Evolutionary conservation across 1,140 invertebrate species (phyloP).

Genomic region (Lepidurus arcticus): DNA sequence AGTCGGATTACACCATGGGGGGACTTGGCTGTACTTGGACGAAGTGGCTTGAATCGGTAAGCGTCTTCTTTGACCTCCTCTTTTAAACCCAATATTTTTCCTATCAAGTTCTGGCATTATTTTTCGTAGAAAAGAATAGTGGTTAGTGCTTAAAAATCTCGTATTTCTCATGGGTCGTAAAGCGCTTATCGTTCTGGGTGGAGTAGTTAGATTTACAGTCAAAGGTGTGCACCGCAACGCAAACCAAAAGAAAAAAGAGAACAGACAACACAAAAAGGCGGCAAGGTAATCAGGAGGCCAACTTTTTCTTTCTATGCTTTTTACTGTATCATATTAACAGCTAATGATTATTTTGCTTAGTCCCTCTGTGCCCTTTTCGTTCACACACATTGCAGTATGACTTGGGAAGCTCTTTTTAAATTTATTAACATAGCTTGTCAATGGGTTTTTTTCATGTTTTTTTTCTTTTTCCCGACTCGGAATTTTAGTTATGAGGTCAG

Average conservation of each 20-base stretch:
- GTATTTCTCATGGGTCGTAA: not conserved
- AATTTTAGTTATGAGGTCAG: conserved; percentile 11
- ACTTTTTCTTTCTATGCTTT: not conserved
- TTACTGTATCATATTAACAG: not conserved
- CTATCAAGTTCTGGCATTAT: not conserved
- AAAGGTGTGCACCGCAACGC: not conserved
- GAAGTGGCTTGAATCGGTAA: conserved; percentile 9
- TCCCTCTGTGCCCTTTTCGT: not conserved
- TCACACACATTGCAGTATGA: no score
- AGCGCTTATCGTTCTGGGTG: conserved; percentile 1
- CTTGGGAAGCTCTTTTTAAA: not conserved
- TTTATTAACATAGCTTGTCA: not conserved
- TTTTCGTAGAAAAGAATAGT: not conserved
- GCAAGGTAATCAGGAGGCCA: not conserved
- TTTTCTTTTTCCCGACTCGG: not conserved
- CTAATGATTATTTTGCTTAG: not conserved
- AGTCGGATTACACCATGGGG: not conserved
- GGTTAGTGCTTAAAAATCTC: not conserved
- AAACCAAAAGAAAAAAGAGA: not conserved
- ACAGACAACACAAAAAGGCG: not conserved
- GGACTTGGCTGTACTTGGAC: not conserved
- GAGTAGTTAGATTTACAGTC: not conserved
- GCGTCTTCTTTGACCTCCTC: not conserved
- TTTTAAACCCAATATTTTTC: not conserved
- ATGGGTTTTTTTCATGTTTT: not conserved